phyloP scores from a whole-genome alignment of 2,797 vertebrate species.

The Acipenser ruthenus region DNA sequence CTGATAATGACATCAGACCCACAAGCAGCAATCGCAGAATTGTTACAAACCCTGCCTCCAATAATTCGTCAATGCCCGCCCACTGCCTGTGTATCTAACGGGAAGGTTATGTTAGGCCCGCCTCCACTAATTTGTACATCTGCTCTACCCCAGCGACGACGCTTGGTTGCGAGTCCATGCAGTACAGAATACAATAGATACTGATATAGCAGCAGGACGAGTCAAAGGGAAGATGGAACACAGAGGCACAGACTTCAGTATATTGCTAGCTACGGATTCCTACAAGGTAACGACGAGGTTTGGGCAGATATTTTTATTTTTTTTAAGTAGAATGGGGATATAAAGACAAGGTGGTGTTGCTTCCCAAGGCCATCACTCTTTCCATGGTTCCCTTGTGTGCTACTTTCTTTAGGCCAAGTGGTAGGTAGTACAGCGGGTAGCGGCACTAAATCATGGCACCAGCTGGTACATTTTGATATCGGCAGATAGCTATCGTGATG shows the following conservation, averaged over 20 bases:
- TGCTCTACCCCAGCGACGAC: constrained; percentile 18
- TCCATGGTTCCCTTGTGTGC: constrained; percentile 19
- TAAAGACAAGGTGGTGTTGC: constrained; percentile 55
- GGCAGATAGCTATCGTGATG: not conserved
- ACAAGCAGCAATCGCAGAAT: not conserved
- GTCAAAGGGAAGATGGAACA: constrained; percentile 72
- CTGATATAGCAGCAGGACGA: constrained; percentile 47
- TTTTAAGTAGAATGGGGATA: constrained; percentile 26
- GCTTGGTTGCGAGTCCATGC: constrained; percentile 26
- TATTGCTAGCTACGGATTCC: constrained; percentile 85
- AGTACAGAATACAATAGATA: constrained; percentile 32
- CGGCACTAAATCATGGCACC: constrained; percentile 16
- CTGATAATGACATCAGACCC: constrained; percentile 10
- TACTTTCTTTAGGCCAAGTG: constrained; percentile 39
- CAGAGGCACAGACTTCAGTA: constrained; percentile 76
- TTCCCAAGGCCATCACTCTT: constrained; percentile 52
- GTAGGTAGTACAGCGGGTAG: constrained; percentile 21
- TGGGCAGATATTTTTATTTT: not conserved
- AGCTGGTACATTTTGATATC: too few relatives aligned
- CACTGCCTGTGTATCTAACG: not conserved
- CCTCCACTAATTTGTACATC: constrained; percentile 11
- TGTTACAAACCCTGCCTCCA: not conserved
- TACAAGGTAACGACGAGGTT: constrained; percentile 73
- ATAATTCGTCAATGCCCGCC: constrained; percentile 1
- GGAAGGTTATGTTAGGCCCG: constrained; percentile 1